phyloP scores from a whole-genome alignment of 1,140 invertebrate species.

The Maniola jurtina region DNA sequence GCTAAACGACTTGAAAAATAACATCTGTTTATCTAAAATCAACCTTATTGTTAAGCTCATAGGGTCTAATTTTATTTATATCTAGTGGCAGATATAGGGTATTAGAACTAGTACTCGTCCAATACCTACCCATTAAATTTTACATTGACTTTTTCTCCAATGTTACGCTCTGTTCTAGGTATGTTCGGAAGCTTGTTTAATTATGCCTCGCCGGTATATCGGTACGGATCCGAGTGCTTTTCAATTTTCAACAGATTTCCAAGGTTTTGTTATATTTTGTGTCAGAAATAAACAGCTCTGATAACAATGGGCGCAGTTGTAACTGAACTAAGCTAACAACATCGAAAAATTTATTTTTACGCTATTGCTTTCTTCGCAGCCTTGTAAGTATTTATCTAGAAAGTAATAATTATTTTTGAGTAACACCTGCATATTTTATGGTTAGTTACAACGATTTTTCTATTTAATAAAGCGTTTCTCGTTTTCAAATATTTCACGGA shows the following conservation, averaged over 20 bases:
- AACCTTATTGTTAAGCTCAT: neutral
- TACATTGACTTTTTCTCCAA: slow-evolving; percentile 36
- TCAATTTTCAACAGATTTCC: slow-evolving; percentile 10
- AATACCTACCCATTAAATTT: slow-evolving; percentile 35
- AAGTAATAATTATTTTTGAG: no score
- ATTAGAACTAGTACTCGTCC: no score
- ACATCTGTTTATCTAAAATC: neutral
- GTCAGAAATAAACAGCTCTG: neutral
- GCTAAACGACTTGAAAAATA: neutral
- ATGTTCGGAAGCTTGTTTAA: slow-evolving; percentile 33
- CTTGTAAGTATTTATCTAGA: no score
- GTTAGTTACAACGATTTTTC: no score
- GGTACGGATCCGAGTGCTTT: slow-evolving; percentile 2
- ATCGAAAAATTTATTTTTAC: no score
- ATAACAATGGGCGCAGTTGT: neutral
- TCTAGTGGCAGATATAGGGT: neutral
- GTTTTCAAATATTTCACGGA: no score
- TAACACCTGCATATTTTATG: no score
- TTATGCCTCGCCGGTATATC: slow-evolving; percentile 24
- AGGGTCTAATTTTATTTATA: neutral
- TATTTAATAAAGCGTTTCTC: no score
- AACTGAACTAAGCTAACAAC: neutral
- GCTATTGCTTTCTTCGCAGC: no score
- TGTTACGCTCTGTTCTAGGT: slow-evolving; percentile 37
- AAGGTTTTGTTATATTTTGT: slow-evolving; percentile 6